Percentiles rank a stretch among this genome's conserved stretches.
phyloP scores from a whole-genome alignment of 2,888 invertebrate species.

The Agrochola litura region DNA sequence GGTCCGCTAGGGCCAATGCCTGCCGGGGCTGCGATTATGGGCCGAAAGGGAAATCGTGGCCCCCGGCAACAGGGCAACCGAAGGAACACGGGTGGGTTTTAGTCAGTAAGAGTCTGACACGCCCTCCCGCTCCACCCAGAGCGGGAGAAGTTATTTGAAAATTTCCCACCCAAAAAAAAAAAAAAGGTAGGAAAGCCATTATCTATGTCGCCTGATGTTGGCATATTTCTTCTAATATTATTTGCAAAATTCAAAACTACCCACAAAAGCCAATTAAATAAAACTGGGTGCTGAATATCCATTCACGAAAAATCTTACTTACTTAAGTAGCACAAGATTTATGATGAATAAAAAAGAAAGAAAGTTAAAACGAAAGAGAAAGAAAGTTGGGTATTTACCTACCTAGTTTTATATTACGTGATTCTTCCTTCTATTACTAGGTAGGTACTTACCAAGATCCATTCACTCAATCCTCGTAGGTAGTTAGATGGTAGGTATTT shows the following conservation, averaged over 20 bases:
- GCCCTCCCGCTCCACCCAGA: too few relatives aligned
- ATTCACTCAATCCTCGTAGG: constrained; percentile 9
- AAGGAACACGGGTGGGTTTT: too few relatives aligned
- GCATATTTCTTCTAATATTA: neutral
- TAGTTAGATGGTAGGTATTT: constrained; percentile 1
- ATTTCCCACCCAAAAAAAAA: too few relatives aligned
- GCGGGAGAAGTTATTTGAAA: too few relatives aligned
- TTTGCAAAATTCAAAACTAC: neutral
- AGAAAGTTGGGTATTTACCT: too few relatives aligned
- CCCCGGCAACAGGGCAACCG: too few relatives aligned
- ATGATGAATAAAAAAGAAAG: neutral
- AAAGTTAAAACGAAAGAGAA: too few relatives aligned
- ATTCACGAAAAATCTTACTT: neutral
- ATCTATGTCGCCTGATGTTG: neutral
- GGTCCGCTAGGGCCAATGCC: too few relatives aligned
- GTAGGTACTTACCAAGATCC: neutral
- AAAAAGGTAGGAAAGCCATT: neutral
- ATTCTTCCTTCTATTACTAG: neutral
- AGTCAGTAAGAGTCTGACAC: too few relatives aligned
- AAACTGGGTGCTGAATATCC: neutral
- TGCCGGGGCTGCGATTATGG: too few relatives aligned
- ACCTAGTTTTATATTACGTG: constrained; percentile 5
- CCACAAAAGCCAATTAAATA: neutral
- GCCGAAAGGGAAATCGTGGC: too few relatives aligned
- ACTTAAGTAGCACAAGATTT: neutral